A percentile compares a stretch with the other conserved stretches of the same genome.
These are phyloP conservation scores for Chunga burmeisteri DNA, from an alignment of 2,113 vertebrate species.

Conservation along the genomic window DNA sequence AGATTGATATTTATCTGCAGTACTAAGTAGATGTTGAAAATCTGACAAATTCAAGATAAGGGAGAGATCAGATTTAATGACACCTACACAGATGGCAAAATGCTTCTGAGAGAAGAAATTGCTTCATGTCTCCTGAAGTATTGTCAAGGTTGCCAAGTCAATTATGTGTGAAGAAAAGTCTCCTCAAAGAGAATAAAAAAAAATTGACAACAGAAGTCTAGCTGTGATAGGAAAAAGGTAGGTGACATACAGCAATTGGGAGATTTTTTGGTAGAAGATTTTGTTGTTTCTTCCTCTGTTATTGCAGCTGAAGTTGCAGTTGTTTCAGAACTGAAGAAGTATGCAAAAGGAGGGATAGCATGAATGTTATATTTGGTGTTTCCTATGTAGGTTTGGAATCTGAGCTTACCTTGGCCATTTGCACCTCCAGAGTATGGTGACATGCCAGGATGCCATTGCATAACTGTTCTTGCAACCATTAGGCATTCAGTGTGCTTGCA, in stretches of 20 bases:
- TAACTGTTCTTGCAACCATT: neutral
- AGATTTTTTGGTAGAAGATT: too few species aligned
- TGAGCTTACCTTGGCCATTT: neutral
- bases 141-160: conserved; percentile 27
- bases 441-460: neutral
- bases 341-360: neutral
- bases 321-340: neutral
- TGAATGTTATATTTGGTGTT: rapidly evolving
- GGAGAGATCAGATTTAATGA: conserved; percentile 11
- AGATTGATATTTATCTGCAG: conserved; percentile 5
- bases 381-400: neutral
- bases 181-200: neutral
- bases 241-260: neutral
- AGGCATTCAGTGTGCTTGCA: neutral
- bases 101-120: neutral
- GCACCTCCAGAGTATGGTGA: neutral
- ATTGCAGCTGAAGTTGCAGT: neutral
- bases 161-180: neutral
- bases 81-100: conserved; percentile 33
- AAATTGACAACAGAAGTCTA: neutral
- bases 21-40: conserved; percentile 2
- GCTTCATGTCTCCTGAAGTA: neutral
- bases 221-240: neutral
- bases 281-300: neutral
- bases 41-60: conserved; percentile 15